A percentile compares a stretch with the other conserved stretches of the same genome.
Evolutionary conservation across 2,888 invertebrate genomes (phyloP).

Genomic region (Petrolisthes cinctipes): DNA sequence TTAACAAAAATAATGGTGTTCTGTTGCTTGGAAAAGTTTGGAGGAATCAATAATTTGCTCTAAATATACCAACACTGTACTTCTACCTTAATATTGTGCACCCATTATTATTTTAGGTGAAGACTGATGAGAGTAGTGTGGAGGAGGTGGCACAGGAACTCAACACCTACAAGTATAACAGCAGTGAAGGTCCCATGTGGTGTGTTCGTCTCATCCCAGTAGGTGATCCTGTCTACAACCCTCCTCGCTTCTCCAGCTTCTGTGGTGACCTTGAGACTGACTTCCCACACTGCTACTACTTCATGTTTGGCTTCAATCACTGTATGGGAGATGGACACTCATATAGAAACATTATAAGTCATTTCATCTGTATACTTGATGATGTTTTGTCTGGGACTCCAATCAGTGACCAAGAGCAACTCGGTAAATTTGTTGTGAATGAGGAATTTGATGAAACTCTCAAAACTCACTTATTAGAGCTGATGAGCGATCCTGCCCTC

Average conservation of each 20-base stretch:
- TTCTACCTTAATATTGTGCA: no score
- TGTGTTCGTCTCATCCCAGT: background rate
- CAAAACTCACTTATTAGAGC: no score
- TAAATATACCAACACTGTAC: no score
- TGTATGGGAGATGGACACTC: constrained; percentile 18
- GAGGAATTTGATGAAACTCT: background rate
- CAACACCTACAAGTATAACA: background rate
- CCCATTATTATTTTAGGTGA: background rate
- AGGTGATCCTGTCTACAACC: background rate
- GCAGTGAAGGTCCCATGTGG: background rate
- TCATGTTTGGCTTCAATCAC: constrained; percentile 11
- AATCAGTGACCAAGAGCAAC: background rate
- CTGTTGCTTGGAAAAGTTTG: no score
- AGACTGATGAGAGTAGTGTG: background rate
- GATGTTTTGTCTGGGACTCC: background rate
- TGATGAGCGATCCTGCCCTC: background rate
- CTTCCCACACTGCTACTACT: constrained; percentile 27
- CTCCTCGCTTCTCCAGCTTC: background rate
- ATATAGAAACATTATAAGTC: background rate
- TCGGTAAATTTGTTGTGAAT: background rate
- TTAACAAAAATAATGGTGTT: no score
- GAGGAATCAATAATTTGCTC: no score
- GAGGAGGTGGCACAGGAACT: constrained; percentile 16
- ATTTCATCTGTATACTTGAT: background rate
- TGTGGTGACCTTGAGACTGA: background rate